Conservation (phyloP, 2,797 vertebrate genomes). For the Pipistrellus pygmaeus region DNA sequence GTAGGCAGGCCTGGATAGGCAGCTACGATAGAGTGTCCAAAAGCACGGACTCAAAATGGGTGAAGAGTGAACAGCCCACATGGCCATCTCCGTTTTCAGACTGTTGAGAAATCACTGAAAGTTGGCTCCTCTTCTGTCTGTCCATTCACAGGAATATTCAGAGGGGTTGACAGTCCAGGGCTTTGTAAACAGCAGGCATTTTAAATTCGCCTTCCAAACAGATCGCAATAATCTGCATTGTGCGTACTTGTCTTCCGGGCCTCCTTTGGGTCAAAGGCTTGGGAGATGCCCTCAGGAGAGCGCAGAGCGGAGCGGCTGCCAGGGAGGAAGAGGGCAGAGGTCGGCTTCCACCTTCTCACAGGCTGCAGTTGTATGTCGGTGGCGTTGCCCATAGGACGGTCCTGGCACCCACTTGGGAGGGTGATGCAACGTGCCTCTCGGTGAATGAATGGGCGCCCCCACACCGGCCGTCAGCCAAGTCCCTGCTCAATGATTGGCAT, state of each 20-base stretch:
- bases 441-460: constrained; percentile 7
- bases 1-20: background rate
- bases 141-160: background rate
- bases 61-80: background rate
- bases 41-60: background rate
- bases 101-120: background rate
- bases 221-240: background rate
- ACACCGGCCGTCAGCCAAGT: background rate
- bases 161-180: background rate
- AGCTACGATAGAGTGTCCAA: background rate
- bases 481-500: constrained; percentile 18
- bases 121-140: background rate
- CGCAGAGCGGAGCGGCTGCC: background rate
- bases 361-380: background rate
- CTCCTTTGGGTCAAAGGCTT: background rate
- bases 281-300: background rate
- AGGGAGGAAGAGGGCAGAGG: background rate
- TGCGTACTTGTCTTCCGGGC: background rate
- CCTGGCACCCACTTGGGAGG: background rate
- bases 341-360: rapidly evolving
- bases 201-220: constrained; percentile 21
- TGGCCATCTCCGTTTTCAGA: background rate
- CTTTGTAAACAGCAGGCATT: constrained; percentile 10
- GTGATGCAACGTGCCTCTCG: background rate
- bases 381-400: background rate